Evolutionary conservation across 1,140 invertebrate species (phyloP), one percentile per base, ranked within the genome.

Genomic region (Steinernema feltiae): DNA sequence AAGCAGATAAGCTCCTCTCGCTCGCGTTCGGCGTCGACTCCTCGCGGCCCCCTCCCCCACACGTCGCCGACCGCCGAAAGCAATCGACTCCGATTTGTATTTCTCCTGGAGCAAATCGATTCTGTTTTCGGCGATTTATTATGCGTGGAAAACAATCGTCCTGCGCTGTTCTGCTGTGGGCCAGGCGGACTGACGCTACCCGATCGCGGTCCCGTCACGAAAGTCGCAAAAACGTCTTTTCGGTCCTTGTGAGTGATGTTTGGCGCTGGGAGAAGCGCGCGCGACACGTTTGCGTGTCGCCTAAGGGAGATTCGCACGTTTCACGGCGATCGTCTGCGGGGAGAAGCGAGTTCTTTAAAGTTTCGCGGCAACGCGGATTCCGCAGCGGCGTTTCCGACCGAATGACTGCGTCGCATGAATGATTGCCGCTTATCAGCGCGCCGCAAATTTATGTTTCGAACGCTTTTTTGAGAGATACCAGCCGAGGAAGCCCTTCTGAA

Each of bases 31-130:
- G 12, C 53, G 53, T 12, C n/a, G n/a, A n/a, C n/a, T n/a, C 53
- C 24, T 27, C 53, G 15, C 53, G 53, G 53, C 53, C 53, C 53
- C 53, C 53, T 63, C 53, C 53, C 53, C 53, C 53, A 63, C 53
- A 63, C 53, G 53, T 27, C 53, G 53, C 12, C 15, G 7, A 3
- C 7, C 35, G 35, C 35, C 35, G 35, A 41, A 41, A 15, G 53
- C 53, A 63, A 63, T 63, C 53, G 53, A 63, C 53, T 63, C 53
- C 53, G 53, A 63, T 63, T 41, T 41, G 35, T 41, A 18, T 41
- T 41, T 41, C 35, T 41, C 35, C 53, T 15, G 53, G 15, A 15
- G 53, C 53, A 21, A 63, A 63, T 63, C 53, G 53, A 63, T 63
- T 63, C 53, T 63, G 53, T 63, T 63, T 63, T 63, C 53, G 7